phyloP scores from a whole-genome alignment of 2,797 vertebrate genomes.

The Lutjanus campechanus region DNA sequence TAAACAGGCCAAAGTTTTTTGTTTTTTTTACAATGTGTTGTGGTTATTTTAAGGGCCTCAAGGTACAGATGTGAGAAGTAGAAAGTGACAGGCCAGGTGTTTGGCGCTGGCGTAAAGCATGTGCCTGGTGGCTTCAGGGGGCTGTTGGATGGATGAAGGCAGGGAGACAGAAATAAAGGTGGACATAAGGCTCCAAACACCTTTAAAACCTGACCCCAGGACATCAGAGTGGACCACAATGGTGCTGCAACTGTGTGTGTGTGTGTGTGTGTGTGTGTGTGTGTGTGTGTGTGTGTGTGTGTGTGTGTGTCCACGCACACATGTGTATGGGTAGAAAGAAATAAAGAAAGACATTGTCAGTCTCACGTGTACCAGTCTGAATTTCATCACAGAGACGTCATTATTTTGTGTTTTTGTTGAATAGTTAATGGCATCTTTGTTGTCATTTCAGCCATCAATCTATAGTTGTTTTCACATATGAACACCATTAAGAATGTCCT shows the following conservation, averaged over 20 bases:
- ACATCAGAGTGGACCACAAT: neutral
- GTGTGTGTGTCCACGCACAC: no score
- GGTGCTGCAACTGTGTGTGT: neutral
- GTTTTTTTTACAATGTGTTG: neutral
- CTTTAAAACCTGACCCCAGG: constrained; percentile 25
- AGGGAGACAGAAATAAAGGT: constrained; percentile 26
- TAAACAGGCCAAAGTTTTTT: neutral
- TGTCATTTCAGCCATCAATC: no score
- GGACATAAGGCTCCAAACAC: constrained; percentile 41
- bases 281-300: no score
- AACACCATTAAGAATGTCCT: no score
- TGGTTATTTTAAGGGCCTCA: constrained; percentile 2
- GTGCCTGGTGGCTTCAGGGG: constrained; percentile 28
- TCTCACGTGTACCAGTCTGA: neutral
- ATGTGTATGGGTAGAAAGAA: neutral
- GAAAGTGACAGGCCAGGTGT: constrained; percentile 45
- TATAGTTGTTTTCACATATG: no score
- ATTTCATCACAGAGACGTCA: neutral
- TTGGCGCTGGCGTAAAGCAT: constrained; percentile 3
- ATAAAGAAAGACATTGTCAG: neutral
- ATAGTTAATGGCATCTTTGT: no score
- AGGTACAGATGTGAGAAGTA: constrained; percentile 6
- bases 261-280: no score
- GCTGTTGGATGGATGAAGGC: neutral
- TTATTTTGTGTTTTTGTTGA: neutral